Base-by-base conservation (phyloP, 2,113 vertebrate species). In the Grantiella picta region DNA sequence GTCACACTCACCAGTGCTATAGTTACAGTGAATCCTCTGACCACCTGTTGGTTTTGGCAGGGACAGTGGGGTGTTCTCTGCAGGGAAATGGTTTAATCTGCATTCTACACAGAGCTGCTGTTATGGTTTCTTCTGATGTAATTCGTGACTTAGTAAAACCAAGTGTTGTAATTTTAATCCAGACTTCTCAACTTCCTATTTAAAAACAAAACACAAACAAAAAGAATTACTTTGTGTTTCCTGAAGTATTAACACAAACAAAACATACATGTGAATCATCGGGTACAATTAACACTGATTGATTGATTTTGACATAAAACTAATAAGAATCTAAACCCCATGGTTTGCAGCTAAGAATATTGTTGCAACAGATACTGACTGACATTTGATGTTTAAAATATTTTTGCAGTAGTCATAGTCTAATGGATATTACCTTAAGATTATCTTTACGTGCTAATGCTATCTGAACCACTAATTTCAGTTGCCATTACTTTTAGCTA, bases 41-140 rank as follows among this genome's bases (percentile, higher is more conserved):
- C 98, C 98, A 27, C 38, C 87, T 36, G 72, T 79, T 35, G 99
- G 99, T 85, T 99, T 99, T 47, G 98, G 98, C 42, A 99, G 98
- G 2, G 99, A 99, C 89, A 99, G 76, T 0, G 99, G 99, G 0
- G 99, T 99, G 73, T 99, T 99, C 79, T 98, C 98, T 3, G 98
- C 98, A 45, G 98, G 97, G 44, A 98, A 96, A 59, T 97, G 98
- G 94, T 98, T 96, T 86, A 99, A 97, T 56, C 96, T 98, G 95
- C 97, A 99, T 91, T 99, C 99, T 61, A 99, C 97, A 53, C 98
- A 99, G 25, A 99, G 97, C 69, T 97, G 97, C 15, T 97, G 97
- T 75, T 44, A 98, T 97, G 15, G 95, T 96, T 72, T 79, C 59
- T 85, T 99, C 98, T 47, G 5, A 66, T 4, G 79, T 40, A 80